Percentiles rank a stretch among this genome's conserved stretches.
Conservation (phyloP, 1,140 invertebrate species). For the Scaptomyza montana region DNA sequence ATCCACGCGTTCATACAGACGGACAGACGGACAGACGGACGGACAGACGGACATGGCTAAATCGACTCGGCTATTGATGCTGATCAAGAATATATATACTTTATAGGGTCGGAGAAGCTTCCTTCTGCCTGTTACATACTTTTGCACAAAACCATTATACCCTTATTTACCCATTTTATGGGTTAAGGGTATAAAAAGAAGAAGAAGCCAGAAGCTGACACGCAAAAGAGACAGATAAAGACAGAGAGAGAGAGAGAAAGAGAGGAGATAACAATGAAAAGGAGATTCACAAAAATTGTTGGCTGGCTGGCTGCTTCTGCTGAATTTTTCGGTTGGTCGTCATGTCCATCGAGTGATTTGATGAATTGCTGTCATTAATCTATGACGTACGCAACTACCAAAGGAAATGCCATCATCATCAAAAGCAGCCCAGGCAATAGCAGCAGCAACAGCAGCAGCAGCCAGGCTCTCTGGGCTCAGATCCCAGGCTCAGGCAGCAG, state of each 20-base stretch:
- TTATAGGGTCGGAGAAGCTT: no score
- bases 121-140: no score
- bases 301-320: constrained; percentile 52
- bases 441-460: constrained; percentile 34
- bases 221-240: constrained; percentile 3
- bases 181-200: no score
- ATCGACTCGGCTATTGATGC: no score
- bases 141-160: no score
- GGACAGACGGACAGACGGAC: no score
- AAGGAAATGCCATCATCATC: constrained; percentile 83
- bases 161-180: no score
- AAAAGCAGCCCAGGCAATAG: constrained; percentile 66
- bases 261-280: constrained; percentile 27
- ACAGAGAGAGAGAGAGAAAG: neutral
- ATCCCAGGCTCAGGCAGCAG: constrained; percentile 24
- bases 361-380: constrained; percentile 84
- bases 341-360: constrained; percentile 84
- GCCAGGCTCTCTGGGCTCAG: constrained; percentile 42
- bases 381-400: constrained; percentile 84
- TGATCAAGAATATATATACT: no score
- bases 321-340: constrained; percentile 79
- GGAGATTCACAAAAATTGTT: constrained; percentile 29
- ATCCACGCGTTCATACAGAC: no score
- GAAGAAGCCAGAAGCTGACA: constrained; percentile 3
- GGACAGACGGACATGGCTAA: no score